Conservation (phyloP, 2,797 vertebrate genomes). For the Loriculus beryllinus region DNA sequence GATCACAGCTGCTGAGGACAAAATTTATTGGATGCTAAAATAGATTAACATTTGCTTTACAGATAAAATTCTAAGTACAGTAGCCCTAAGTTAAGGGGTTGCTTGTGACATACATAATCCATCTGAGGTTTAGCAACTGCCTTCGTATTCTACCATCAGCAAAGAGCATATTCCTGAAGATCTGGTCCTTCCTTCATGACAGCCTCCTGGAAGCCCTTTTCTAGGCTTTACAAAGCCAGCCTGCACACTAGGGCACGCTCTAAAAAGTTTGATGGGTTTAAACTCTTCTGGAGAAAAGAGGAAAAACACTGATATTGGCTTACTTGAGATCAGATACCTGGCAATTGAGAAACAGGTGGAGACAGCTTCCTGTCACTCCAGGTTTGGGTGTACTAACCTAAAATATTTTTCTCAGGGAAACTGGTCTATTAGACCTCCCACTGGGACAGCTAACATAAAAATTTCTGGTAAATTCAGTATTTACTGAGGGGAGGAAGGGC, state of each 20-base stretch:
- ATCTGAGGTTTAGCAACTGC: neutral
- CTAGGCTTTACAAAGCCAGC: neutral
- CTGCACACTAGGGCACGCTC: neutral
- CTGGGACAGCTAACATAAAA: neutral
- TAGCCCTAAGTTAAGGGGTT: neutral
- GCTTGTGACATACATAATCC: neutral
- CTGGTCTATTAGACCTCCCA: neutral
- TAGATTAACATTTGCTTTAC: neutral
- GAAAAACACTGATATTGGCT: neutral
- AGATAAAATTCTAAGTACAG: neutral
- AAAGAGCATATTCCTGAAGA: neutral
- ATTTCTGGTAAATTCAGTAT: neutral
- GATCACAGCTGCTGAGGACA: neutral
- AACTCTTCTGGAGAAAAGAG: neutral
- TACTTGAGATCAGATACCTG: neutral
- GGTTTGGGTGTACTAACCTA: neutral
- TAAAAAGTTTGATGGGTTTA: neutral
- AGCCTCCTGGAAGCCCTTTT: neutral
- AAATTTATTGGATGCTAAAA: neutral
- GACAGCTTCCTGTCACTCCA: neutral
- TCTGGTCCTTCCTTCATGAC: neutral
- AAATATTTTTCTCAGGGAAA: neutral
- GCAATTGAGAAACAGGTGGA: neutral
- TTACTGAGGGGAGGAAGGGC: neutral
- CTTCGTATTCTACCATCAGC: neutral